Conservation (phyloP, 2,797 vertebrate species). For the Darevskia nairensis region DNA sequence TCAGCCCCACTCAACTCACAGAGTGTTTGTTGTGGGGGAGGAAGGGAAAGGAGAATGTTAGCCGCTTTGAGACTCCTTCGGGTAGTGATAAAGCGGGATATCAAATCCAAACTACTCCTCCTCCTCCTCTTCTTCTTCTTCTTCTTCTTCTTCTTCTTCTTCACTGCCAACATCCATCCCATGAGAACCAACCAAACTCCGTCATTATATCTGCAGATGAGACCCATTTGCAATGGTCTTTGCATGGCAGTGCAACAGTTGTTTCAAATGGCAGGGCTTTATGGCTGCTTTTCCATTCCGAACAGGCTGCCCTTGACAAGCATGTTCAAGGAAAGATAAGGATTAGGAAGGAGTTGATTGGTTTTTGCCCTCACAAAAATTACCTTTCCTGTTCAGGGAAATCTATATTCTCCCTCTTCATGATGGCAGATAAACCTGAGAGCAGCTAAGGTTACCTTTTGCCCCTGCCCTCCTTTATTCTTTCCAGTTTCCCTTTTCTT, state of each 20-base stretch:
- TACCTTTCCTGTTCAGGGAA: constrained; percentile 9
- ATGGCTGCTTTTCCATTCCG: not conserved
- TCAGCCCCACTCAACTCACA: too few relatives aligned
- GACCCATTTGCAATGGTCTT: not conserved
- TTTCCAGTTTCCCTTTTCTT: not conserved
- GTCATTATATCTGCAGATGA: not conserved
- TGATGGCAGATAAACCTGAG: constrained; percentile 4
- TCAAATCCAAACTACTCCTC: too few relatives aligned
- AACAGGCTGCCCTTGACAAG: not conserved
- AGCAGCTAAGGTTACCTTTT: not conserved
- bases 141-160: not conserved
- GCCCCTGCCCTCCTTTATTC: not conserved
- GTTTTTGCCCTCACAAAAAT: constrained; percentile 3
- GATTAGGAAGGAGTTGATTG: not conserved
- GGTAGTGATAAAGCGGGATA: too few relatives aligned
- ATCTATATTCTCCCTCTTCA: constrained; percentile 7
- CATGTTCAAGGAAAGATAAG: not conserved
- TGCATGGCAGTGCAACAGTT: not conserved
- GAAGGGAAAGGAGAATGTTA: too few relatives aligned
- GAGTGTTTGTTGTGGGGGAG: too few relatives aligned
- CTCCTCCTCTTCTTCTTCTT: not conserved
- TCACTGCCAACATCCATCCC: not conserved
- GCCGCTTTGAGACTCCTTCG: too few relatives aligned
- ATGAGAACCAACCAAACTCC: not conserved
- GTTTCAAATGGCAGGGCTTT: not conserved